Evolutionary conservation across 2,888 invertebrate genomes (phyloP), one percentile per base, ranked within the genome.

Genomic region (Machimus atricapillus): DNA sequence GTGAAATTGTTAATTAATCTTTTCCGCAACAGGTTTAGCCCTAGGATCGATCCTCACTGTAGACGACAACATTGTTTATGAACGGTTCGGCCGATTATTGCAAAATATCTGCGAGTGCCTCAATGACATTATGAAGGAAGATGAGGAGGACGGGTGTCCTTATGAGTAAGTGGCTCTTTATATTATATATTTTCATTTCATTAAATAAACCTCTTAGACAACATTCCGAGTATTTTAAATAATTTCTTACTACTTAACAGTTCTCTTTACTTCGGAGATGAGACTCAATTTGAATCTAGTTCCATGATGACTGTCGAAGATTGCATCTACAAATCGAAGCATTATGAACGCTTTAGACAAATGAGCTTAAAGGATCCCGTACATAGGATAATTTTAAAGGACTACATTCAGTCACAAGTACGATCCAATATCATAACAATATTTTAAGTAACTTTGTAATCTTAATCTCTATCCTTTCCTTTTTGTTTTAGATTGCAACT

Each of bases 321-420:
- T 89, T 94, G 94, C 87, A 95, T 95, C 90, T 91, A 91, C 82
- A 92, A 92, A 87, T 95, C 95, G 52, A 95, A 96, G 90, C 97
- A 97, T 92, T 96, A 96, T 90, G 94, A 94, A 90, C 94, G 98
- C 46, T 91, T 91, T 87, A 94, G 95, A 82, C 95, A 94, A 90
- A 94, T 95, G 90, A 93, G 95, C 85, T 93, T 95, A 79, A 93
- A 94, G 86, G 98, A 98, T 93, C 97, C 97, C 46, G 96, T 98
- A 27, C 96, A 97, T 91, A 95, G 94, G 86, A 95, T 97, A 74
- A 96, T 96, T 87, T 93, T 98, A 83, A 94, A 95, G 89, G 95
- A 95, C 89, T 96, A 95, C 90, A 93, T 96, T 74, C 95, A 95
- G 90, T 94, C 94, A 90, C 96, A 96, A 94, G 95, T 96, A 91